A percentile compares a stretch with the other conserved stretches of the same genome.
Evolutionary conservation across 1,140 invertebrate genomes (phyloP).

Genomic region (Leguminivora glycinivorella): DNA sequence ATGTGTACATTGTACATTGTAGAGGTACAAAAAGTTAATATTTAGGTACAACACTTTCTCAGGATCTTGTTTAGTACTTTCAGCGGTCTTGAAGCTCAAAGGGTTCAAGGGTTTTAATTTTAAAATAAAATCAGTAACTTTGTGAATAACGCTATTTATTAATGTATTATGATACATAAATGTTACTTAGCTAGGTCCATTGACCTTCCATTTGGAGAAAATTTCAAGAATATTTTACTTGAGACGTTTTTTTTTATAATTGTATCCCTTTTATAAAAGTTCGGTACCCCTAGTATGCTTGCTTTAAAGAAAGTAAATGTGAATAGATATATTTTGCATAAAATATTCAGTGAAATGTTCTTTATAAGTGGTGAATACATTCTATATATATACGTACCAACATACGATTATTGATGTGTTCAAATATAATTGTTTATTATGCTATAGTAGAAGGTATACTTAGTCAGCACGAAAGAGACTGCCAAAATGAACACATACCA

Average conservation of each 20-base stretch:
- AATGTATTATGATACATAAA: slow-evolving; percentile 5
- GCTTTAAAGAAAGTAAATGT: not conserved
- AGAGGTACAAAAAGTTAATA: no score
- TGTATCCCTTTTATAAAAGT: not conserved
- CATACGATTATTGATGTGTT: no score
- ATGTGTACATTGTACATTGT: no score
- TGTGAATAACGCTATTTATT: slow-evolving; percentile 16
- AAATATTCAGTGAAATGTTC: not conserved
- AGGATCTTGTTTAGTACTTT: no score
- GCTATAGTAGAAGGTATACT: no score
- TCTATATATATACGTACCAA: no score
- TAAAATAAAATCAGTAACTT: slow-evolving; percentile 12
- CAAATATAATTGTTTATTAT: no score
- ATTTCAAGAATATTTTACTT: not conserved
- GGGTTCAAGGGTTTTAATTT: not conserved
- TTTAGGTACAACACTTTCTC: no score
- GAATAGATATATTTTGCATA: not conserved
- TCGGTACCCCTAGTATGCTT: not conserved
- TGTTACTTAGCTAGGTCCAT: not conserved
- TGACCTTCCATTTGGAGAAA: not conserved
- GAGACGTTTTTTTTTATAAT: not conserved
- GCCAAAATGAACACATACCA: no score
- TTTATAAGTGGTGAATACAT: not conserved
- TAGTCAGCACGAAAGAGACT: no score
- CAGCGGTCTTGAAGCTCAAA: not conserved